Base-by-base conservation (phyloP, 2,797 vertebrate genomes). In the Clarias pachynema region DNA sequence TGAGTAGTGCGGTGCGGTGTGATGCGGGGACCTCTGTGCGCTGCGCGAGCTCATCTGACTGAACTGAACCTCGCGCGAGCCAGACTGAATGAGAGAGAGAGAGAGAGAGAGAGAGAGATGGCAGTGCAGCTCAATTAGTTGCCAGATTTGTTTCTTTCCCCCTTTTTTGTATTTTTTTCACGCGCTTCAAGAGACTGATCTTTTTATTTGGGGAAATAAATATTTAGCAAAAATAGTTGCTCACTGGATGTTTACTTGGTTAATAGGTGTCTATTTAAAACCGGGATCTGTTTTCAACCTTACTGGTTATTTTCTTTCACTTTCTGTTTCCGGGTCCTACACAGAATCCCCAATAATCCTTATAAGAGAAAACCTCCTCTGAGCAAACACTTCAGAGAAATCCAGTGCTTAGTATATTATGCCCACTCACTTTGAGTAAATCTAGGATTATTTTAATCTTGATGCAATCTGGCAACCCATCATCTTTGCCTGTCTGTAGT, bases 101-200 rank as follows among this genome's bases (percentile, higher is more conserved):
- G 80, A 59, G 81, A 82, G 80, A 34, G 80, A 69, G 53, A 69
- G 65, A 57, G 53, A 40, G 63, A 56, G 79, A 44, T 68, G 44
- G 26, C 22, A 22, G 29, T 15, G 15, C 26, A 4, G 0, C 29
- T 18, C 2, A 7, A 1, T 15, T 3, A 8, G 80, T 81, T 81
- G 80, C 80, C 80, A 81, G 49, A 57, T 68, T 37, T 0, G 15
- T 1, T 0, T 0, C 16, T 68, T 81, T 24, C 0, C 9, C 7
- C 22, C 6, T 2, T 0, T 0, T 0, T 2, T 7, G 31, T 16
- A 22, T 59, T 62, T 24, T 16, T 16, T 8, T 8, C 1, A 79
- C 2, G 20, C 0, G 0, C 4, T 14, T 18, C 16, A 8, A 77
- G 9, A 18, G 7, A 9, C 1, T 29, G 3, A 6, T 16, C 5